Base-by-base conservation (phyloP, 2,113 vertebrate genomes). In the Phrynosoma platyrhinos region DNA sequence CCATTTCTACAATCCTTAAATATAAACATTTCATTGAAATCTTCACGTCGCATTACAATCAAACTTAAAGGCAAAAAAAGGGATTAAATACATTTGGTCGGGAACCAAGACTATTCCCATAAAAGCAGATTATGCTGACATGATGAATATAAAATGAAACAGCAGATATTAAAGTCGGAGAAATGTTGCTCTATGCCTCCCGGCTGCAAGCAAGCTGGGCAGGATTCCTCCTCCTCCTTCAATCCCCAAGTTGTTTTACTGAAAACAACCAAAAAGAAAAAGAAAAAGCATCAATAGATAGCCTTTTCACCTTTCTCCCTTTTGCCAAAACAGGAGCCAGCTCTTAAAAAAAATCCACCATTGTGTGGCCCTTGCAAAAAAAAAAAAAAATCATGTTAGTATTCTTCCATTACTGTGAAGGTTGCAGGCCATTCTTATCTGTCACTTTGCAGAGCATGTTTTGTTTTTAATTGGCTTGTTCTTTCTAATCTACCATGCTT, bases 61-160 rank as follows among this genome's bases (percentile, higher is more conserved):
- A 97, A 96, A 97, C 95, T 92, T 92, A 94, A 96, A 96, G 96
- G 96, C 96, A 96, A 93, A 95, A 47, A 47, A 7, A 91, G 90
- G 95, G 91, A 93, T 95, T 96, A 95, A 97, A 96, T 72, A 75
- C 94, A 96, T 96, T 96, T 97, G 96, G 96, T 97, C 87, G 86
- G 94, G 94, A 97, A 97, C 95, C 94, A 97, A 96, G 96, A 95
- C 4, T 74, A 97, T 97, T 97, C 96, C 96, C 96, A 97, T 97
- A 97, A 97, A 97, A 95, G 95, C 95, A 95, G 96, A 97, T 97
- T 97, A 96, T 90, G 96, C 96, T 97, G 97, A 95, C 95, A 95
- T 94, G 96, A 97, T 96, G 96, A 96, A 96, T 96, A 96, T 95
- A 94, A 95, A 97, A 95, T 92, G 95, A 95, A 97, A 96, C 95